Percentiles rank a stretch among this genome's conserved stretches.
Conservation (phyloP, 2,888 invertebrate genomes). For the Sycophila texana region DNA sequence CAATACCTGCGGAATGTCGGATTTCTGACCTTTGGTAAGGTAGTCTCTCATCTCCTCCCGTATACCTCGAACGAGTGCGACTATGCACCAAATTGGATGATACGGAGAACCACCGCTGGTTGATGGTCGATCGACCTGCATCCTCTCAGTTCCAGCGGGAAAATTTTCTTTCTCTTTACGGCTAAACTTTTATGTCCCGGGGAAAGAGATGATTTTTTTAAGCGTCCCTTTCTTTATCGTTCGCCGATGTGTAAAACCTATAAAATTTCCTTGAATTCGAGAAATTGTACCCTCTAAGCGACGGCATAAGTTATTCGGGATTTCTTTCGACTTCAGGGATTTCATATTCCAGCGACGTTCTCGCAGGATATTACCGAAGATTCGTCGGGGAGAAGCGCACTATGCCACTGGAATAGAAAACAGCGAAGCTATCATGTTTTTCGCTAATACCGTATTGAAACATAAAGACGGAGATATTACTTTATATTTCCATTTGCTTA, state of each 20-base stretch:
- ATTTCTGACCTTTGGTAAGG: no score
- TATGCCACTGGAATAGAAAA: constrained; percentile 4
- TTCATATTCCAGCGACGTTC: background rate
- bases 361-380: background rate
- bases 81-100: no score
- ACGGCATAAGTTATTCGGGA: background rate
- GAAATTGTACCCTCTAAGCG: background rate
- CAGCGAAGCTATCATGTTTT: background rate
- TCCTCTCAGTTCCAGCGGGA: no score
- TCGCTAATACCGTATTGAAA: background rate
- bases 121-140: no score
- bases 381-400: background rate
- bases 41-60: no score
- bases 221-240: background rate
- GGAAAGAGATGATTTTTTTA: background rate
- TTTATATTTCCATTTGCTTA: no score
- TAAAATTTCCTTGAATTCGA: background rate
- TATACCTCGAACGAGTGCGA: no score
- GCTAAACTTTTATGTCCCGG: background rate
- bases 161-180: background rate
- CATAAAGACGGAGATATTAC: no score
- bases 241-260: background rate
- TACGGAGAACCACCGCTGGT: no score
- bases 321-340: background rate
- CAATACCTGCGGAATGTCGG: no score